Evolutionary conservation across 2,113 vertebrate genomes (phyloP).

Genomic region (Psettodes erumei): DNA sequence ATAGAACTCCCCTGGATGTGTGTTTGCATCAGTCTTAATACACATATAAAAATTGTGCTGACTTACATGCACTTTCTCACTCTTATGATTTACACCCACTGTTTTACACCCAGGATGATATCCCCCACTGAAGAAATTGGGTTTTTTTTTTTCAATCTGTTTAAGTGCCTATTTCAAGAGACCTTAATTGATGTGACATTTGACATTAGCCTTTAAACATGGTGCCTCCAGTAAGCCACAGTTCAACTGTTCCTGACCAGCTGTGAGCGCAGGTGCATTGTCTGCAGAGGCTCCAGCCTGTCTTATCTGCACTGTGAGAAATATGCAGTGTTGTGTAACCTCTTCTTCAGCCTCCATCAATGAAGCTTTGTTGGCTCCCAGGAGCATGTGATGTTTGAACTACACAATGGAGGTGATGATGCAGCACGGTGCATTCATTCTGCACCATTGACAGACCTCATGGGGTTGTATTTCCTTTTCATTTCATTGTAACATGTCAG

Average conservation of each 20-base stretch:
- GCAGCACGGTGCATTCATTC: slow-evolving; percentile 8
- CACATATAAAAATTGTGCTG: no score
- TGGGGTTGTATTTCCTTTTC: neutral
- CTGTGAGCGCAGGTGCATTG: slow-evolving; percentile 11
- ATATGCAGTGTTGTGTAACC: slow-evolving; percentile 54
- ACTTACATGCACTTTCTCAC: no score
- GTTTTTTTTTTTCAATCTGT: no score
- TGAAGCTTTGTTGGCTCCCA: slow-evolving; percentile 62
- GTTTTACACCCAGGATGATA: neutral
- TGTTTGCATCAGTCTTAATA: neutral
- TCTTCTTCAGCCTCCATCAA: slow-evolving; percentile 35
- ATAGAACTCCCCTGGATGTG: neutral
- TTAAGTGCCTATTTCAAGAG: neutral
- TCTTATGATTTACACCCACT: neutral
- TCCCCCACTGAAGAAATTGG: no score
- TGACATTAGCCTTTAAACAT: neutral
- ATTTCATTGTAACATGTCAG: neutral
- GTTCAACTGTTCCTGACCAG: neutral
- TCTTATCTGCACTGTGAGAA: slow-evolving; percentile 44
- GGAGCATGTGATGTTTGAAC: slow-evolving; percentile 44
- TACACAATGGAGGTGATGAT: slow-evolving; percentile 36
- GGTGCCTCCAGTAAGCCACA: neutral
- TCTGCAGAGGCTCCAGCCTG: slow-evolving; percentile 20
- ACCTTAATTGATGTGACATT: neutral
- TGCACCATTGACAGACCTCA: neutral